Conservation (phyloP, 2,888 invertebrate species). For the Netelia melanura region DNA sequence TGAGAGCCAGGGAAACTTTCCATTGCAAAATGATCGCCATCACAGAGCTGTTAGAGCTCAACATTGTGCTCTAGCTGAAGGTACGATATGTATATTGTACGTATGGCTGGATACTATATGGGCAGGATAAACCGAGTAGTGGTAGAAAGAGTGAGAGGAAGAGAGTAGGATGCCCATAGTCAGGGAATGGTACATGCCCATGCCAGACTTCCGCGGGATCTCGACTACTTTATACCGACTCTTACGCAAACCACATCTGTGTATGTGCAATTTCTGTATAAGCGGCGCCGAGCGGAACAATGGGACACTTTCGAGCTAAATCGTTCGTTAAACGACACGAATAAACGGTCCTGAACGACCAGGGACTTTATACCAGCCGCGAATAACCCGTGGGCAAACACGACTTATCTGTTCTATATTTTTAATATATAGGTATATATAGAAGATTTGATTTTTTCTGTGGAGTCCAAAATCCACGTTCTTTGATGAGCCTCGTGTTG, state of each 20-base stretch:
- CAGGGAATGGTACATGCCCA: not conserved
- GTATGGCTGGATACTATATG: slow-evolving; percentile 1
- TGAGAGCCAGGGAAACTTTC: slow-evolving; percentile 37
- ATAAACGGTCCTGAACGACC: slow-evolving; percentile 23
- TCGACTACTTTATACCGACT: slow-evolving; percentile 27
- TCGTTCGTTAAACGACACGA: slow-evolving; percentile 34
- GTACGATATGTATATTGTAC: slow-evolving; percentile 30
- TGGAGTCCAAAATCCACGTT: not conserved
- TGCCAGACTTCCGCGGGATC: slow-evolving; percentile 7
- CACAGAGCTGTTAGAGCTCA: not conserved
- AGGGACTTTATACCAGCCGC: slow-evolving; percentile 7
- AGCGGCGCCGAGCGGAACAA: slow-evolving; percentile 25
- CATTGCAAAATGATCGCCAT: slow-evolving; percentile 6
- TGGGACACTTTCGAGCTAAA: slow-evolving; percentile 31
- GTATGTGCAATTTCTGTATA: slow-evolving; percentile 20
- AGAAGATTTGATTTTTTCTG: not conserved
- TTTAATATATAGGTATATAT: not conserved
- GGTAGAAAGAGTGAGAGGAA: not conserved
- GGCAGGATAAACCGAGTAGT: slow-evolving; percentile 14
- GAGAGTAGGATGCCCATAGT: not conserved
- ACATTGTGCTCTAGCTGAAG: slow-evolving; percentile 17
- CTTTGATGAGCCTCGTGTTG: not conserved
- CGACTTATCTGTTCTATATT: not conserved
- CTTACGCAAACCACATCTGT: not conserved
- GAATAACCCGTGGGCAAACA: slow-evolving; percentile 10